A percentile compares a stretch with the other conserved stretches of the same genome.
Conservation (phyloP, 2,113 vertebrate genomes). For the Paedocypris sp. region DNA sequence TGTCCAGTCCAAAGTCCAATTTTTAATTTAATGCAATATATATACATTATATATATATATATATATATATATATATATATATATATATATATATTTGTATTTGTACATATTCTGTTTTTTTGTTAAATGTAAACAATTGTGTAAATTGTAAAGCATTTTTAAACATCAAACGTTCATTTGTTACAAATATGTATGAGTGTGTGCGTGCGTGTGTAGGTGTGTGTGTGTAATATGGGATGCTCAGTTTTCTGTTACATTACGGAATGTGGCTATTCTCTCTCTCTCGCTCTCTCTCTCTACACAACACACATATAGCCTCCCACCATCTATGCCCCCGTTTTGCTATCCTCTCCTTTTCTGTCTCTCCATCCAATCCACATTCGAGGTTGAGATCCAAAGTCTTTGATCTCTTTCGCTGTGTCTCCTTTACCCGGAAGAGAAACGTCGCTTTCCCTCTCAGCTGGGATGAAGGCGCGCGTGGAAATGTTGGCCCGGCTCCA, state of each 20-base stretch:
- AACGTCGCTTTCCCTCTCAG: slow-evolving; percentile 75
- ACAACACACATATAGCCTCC: too few species aligned
- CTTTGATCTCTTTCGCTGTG: slow-evolving; percentile 84
- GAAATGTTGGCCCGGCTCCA: slow-evolving; percentile 87
- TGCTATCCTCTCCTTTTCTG: slow-evolving; percentile 37
- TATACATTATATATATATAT: too few species aligned
- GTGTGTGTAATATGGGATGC: slow-evolving; percentile 31
- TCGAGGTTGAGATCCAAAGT: slow-evolving; percentile 78
- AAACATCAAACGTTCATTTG: slow-evolving; percentile 14
- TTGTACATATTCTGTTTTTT: too few species aligned
- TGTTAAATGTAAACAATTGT: too few species aligned
- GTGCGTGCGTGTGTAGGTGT: slow-evolving; percentile 7
- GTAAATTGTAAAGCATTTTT: too few species aligned
- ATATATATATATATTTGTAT: too few species aligned
- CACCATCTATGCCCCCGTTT: too few species aligned
- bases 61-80: too few species aligned
- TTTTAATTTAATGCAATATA: too few species aligned
- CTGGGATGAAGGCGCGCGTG: slow-evolving; percentile 94
- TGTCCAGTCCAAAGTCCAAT: too few species aligned
- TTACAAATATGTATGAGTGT: background rate
- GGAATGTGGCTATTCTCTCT: slow-evolving; percentile 74
- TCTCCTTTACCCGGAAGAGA: slow-evolving; percentile 90
- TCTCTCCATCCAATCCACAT: slow-evolving; percentile 70
- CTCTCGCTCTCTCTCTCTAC: background rate
- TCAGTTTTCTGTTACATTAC: slow-evolving; percentile 70